Conservation (phyloP, 92 coral and sea anemone species). For the Palythoa grandiflora region DNA sequence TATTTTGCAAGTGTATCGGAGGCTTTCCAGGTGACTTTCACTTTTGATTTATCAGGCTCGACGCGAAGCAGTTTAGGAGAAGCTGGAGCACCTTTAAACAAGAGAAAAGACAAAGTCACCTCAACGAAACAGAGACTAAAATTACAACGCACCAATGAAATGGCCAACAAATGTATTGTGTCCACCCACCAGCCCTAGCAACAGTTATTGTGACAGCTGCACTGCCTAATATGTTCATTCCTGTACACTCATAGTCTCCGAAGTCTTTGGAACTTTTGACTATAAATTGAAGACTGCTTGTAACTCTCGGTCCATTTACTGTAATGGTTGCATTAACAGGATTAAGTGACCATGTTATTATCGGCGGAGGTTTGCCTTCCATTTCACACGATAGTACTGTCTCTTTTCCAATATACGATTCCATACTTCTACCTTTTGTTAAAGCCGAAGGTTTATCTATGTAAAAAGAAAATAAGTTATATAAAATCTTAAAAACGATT, state of each 20-base stretch:
- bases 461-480: not conserved
- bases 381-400: constrained; percentile 37
- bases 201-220: constrained; percentile 16
- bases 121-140: too few species aligned
- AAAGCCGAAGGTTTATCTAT: constrained; percentile 38
- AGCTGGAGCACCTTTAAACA: not conserved
- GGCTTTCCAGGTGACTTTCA: constrained; percentile 43
- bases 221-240: constrained; percentile 46
- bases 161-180: not conserved
- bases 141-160: too few species aligned
- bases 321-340: constrained; percentile 8
- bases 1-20: not conserved
- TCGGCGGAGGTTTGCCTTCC: constrained; percentile 49
- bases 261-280: constrained; percentile 31
- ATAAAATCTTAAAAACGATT: not conserved
- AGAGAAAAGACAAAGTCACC: not conserved
- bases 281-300: constrained; percentile 30
- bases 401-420: constrained; percentile 43
- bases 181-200: constrained; percentile 34
- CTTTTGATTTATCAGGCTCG: constrained; percentile 43
- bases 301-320: constrained; percentile 17
- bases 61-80: constrained; percentile 25
- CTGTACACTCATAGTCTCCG: constrained; percentile 48
- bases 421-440: constrained; percentile 12
- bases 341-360: constrained; percentile 52